Base-by-base conservation (phyloP, 2,888 invertebrate species). In the Chloroclystis v-ata region DNA sequence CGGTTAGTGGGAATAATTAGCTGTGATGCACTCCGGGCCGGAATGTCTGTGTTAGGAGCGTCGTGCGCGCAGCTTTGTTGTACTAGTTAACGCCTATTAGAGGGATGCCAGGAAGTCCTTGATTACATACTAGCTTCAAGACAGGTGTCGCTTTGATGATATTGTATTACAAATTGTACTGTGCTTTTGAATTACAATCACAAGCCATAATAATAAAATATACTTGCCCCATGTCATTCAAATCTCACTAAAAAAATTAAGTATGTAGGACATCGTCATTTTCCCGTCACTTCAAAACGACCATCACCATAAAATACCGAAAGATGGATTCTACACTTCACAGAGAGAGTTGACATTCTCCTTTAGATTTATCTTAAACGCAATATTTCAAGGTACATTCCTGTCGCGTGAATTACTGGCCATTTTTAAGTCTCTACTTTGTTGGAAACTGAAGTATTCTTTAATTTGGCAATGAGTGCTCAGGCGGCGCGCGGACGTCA, bases 1-100 rank as follows among this genome's bases (percentile, higher is more conserved):
- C 70, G 66, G 67, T 77, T 81, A 77, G 81, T 85, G 75, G 78
- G 78, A 85, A 87, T 84, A 85, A 86, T 85, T 86, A 84, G 78
- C 73, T 73, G 61, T 72, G 72, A 30, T 40, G 70, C 67, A 59
- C 60, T 61, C 63, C 63, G 60, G 59, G 52, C 59, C 58, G 64
- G 59, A 67, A 72, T 72, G 66, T 74, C 72, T 75, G 64, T 65
- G 67, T 70, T 68, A 66, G 66, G 28, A 28, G 32, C 35, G 48
- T 49, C 52, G 52, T 61, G 59, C 52, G 66, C 68, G 59, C 64
- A 59, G 66, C 70, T 70, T 72, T 71, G 67, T 71, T 68, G 61
- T 60, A 51, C 50, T 63, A 68, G 69, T 75, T 79, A 74, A 67
- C 72, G 65, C 69, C 63, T 69, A 77, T 78, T 78, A 76, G 64